Base-by-base conservation (phyloP, 64 coral and sea anemone genomes). In the Acropora tenuis region DNA sequence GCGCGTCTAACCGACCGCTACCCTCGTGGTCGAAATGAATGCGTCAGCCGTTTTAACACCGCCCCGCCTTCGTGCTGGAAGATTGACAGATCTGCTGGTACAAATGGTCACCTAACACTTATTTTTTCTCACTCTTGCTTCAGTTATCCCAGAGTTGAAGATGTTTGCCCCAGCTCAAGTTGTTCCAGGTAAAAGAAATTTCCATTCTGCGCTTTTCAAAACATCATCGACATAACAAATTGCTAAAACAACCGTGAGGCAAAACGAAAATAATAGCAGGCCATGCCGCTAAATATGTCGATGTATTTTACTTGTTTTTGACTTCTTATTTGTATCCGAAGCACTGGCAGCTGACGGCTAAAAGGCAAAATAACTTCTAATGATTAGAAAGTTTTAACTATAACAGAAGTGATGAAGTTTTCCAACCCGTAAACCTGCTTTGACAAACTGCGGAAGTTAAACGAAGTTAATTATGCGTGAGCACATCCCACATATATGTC, bases 61-160 rank as follows among this genome's bases (percentile, higher is more conserved):
- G 73, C 42, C 72, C 43, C 71, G 45, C 30, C 48, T 69, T 45
- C 72, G 43, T 57, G 50, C 47, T 8, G 17, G 4, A 49, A 46
- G 72, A 91, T 77, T 81, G 90, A 57, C 66, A 84, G 67, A 1
- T 46, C 9, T 42, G 53, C 69, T 57, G 9, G 61, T 69, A 85
- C 69, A 77, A 78, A 19, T 59, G 15, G 3, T 61, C 48, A 18
- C 46, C 48, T 44, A 47, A 47, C 48, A 47, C 73, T 30, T 55
- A 55, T 40, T 60, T 17, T 61, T 7, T 79, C 18, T 55, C 7
- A 52, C 57, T 53, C 71, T 77, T 16, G 18, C 47, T 87, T 75
- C 83, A 93, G 91, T 87, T n/a, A 87, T 93, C 20, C 82, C 69
- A 73, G 91, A 87, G 59, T 63, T 87, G 49, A 86, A 93, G 83